phyloP scores from a whole-genome alignment of 2,797 vertebrate species.

The Brotula barbata region DNA sequence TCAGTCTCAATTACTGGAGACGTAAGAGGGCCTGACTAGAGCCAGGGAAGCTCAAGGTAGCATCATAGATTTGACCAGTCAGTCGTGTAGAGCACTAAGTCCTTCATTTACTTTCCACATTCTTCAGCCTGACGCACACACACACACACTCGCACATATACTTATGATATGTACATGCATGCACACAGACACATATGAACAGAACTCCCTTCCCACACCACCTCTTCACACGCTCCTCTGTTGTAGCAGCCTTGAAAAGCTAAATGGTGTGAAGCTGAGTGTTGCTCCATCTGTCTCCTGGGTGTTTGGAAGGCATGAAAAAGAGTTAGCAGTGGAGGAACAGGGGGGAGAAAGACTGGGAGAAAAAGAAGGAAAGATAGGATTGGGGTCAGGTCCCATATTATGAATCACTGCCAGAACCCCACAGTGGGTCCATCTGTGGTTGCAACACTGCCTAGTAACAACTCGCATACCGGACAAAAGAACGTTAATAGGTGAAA shows the following conservation, averaged over 20 bases:
- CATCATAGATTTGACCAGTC: conserved; percentile 76
- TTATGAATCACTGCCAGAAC: conserved; percentile 78
- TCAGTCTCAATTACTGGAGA: conserved; percentile 71
- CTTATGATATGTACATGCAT: conserved; percentile 10
- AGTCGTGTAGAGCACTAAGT: conserved; percentile 71
- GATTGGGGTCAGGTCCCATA: conserved; percentile 72
- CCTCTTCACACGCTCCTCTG: conserved; percentile 59
- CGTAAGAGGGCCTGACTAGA: conserved; percentile 54
- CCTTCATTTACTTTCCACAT: conserved; percentile 73
- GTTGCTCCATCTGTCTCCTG: conserved; percentile 78
- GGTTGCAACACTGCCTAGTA: conserved; percentile 53
- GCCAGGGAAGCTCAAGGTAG: conserved; percentile 73
- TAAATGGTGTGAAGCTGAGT: conserved; percentile 82
- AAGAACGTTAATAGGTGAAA: conserved; percentile 58
- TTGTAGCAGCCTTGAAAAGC: conserved; percentile 78
- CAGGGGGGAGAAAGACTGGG: conserved; percentile 50
- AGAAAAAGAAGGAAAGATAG: conserved; percentile 63
- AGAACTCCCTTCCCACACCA: conserved; percentile 49
- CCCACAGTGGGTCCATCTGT: conserved; percentile 74
- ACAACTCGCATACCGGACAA: conserved; percentile 63
- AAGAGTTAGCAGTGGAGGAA: conserved; percentile 60
- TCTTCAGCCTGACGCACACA: conserved; percentile 50
- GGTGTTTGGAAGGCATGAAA: conserved; percentile 70
- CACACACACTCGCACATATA: conserved; percentile 32
- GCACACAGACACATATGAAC: conserved; percentile 28